A percentile compares a stretch with the other conserved stretches of the same genome.
Conservation (phyloP, 2,797 vertebrate species). For the Pelodytes ibericus region DNA sequence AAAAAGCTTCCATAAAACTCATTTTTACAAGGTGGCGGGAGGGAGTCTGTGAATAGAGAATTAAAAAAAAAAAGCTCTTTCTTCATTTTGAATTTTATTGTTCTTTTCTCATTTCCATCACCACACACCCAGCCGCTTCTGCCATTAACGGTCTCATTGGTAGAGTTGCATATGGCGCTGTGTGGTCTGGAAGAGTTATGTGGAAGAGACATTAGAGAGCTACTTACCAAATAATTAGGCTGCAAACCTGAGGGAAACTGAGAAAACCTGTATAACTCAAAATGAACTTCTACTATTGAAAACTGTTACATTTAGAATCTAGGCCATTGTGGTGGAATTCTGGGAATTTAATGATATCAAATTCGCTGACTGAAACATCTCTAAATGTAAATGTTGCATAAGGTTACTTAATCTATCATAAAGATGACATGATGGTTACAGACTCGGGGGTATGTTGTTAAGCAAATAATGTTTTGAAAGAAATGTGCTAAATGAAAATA, state of each 20-base stretch:
- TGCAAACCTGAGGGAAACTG: constrained; percentile 20
- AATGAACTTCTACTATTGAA: neutral
- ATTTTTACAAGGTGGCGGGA: constrained; percentile 74
- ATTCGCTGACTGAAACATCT: no score
- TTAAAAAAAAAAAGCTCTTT: constrained; percentile 60
- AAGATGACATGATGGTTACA: no score
- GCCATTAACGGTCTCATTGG: constrained; percentile 59
- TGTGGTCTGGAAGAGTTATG: constrained; percentile 44
- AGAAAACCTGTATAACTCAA: constrained; percentile 2
- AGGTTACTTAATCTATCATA: no score
- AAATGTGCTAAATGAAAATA: no score
- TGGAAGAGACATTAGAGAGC: constrained; percentile 38
- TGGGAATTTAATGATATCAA: neutral
- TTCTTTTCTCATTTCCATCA: constrained; percentile 58
- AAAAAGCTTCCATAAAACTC: constrained; percentile 73
- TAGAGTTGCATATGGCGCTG: constrained; percentile 43
- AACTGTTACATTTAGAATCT: neutral
- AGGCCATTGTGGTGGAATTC: neutral
- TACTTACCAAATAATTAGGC: constrained; percentile 44
- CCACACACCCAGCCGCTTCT: constrained; percentile 52
- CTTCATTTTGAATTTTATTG: constrained; percentile 65
- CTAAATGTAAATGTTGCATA: no score
- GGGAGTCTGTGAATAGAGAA: constrained; percentile 61
- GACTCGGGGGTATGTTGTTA: no score
- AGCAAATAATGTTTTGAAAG: no score